Evolutionary conservation across 2,797 vertebrate genomes (phyloP).

Genomic region (Poeciliopsis turneri): DNA sequence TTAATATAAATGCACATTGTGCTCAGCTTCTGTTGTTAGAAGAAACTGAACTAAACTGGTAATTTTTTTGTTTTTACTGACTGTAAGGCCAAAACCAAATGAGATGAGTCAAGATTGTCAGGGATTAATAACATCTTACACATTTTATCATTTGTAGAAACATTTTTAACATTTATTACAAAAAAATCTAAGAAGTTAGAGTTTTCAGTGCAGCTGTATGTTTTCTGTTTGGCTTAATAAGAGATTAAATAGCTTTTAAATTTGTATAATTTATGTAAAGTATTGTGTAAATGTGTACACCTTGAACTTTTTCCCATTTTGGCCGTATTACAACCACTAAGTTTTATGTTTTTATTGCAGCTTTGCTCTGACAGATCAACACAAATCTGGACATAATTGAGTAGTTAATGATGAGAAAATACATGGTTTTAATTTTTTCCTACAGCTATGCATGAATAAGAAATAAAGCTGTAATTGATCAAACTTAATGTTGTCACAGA

Average conservation of each 20-base stretch:
- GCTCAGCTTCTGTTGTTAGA: neutral
- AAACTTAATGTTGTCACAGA: neutral
- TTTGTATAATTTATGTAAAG: neutral
- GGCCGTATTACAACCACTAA: neutral
- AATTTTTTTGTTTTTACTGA: neutral
- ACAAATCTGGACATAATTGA: neutral
- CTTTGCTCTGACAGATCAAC: neutral
- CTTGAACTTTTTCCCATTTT: neutral
- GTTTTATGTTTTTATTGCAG: neutral
- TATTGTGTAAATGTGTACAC: neutral
- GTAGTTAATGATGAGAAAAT: neutral
- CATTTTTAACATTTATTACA: neutral
- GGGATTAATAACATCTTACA: neutral
- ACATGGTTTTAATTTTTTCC: neutral
- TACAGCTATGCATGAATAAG: neutral
- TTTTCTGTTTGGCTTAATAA: neutral
- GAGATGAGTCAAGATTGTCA: neutral
- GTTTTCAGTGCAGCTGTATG: neutral
- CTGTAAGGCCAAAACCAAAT: neutral
- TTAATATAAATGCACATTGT: slow-evolving; percentile 10
- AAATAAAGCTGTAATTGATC: neutral
- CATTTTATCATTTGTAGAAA: slow-evolving; percentile 2
- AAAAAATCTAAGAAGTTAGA: neutral
- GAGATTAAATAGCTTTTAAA: neutral
- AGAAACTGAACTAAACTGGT: neutral